Percentiles rank a stretch among this genome's conserved stretches.
phyloP scores from a whole-genome alignment of 1,140 invertebrate genomes.

The Papilio polyxenes region DNA sequence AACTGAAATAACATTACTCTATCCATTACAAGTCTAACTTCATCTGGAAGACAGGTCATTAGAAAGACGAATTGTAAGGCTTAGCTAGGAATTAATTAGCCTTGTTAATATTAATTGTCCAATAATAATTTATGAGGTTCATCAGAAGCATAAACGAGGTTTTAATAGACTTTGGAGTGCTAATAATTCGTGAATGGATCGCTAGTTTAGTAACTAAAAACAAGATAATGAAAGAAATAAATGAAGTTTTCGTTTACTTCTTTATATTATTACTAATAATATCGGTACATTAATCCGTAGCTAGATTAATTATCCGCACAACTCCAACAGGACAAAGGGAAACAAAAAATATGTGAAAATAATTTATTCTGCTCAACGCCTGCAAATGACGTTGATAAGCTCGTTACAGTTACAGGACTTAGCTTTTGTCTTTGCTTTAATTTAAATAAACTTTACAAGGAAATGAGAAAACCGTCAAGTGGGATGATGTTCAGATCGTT shows the following conservation, averaged over 20 bases:
- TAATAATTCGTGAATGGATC: background rate
- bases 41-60: background rate
- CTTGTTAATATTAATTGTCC: conserved; percentile 19
- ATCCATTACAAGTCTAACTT: background rate
- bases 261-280: background rate
- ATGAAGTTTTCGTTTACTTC: background rate
- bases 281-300: background rate
- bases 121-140: conserved; percentile 20
- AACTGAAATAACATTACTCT: background rate
- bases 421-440: conserved; percentile 27
- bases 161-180: conserved; percentile 1
- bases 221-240: background rate
- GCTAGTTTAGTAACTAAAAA: background rate
- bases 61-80: conserved; percentile 13
- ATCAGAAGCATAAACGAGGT: background rate
- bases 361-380: conserved; percentile 15
- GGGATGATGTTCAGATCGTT: background rate
- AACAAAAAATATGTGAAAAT: conserved; percentile 26
- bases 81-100: background rate
- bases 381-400: conserved; percentile 32
- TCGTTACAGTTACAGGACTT: conserved; percentile 31
- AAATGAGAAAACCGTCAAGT: conserved; percentile 23
- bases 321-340: background rate
- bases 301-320: conserved; percentile 8
- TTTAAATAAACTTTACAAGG: conserved; percentile 29